Conservation (phyloP, 2,113 vertebrate species). For the Caranx ignobilis region DNA sequence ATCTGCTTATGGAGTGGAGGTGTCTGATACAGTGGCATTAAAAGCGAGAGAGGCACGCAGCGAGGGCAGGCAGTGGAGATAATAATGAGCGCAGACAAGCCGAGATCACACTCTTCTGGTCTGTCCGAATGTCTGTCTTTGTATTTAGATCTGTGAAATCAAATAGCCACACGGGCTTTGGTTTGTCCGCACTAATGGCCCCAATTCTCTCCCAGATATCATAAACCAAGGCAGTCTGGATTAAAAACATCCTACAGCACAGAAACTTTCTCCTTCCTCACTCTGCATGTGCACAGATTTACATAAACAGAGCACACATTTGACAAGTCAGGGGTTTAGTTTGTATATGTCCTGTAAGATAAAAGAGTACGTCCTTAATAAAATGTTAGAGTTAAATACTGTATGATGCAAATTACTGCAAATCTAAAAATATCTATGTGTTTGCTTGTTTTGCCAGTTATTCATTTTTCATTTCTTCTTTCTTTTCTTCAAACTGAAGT, state of each 20-base stretch:
- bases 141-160: slow-evolving; percentile 27
- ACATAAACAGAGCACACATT: not conserved
- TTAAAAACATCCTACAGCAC: not conserved
- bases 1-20: slow-evolving; percentile 66
- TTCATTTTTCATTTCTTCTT: too few species aligned
- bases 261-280: not conserved
- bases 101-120: slow-evolving; percentile 42
- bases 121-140: slow-evolving; percentile 5
- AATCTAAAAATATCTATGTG: too few species aligned
- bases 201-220: slow-evolving; percentile 15
- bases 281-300: not conserved
- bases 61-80: slow-evolving; percentile 14
- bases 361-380: not conserved
- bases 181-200: slow-evolving; percentile 40
- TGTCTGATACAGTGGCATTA: slow-evolving; percentile 50
- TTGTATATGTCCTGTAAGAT: not conserved
- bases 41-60: slow-evolving; percentile 24
- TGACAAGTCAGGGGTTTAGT: not conserved
- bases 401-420: too few species aligned
- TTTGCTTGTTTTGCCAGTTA: not conserved
- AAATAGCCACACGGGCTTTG: slow-evolving; percentile 22
- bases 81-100: slow-evolving; percentile 50
- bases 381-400: too few species aligned
- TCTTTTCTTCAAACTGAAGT: too few species aligned
- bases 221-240: slow-evolving; percentile 9